A percentile compares a stretch with the other conserved stretches of the same genome.
phyloP scores from a whole-genome alignment of 2,888 invertebrate species.

The Agrochola lota region DNA sequence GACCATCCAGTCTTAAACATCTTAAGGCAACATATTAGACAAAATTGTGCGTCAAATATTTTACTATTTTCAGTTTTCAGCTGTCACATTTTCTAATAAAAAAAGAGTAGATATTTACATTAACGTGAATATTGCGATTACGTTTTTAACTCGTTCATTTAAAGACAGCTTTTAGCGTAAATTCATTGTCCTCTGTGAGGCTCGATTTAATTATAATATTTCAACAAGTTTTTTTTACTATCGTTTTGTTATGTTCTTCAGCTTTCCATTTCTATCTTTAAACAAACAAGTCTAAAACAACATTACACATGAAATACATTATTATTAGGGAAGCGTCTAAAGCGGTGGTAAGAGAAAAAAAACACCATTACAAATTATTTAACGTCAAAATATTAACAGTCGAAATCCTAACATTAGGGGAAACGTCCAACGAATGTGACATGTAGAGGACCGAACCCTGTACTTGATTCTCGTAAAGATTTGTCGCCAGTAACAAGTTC shows the following conservation, averaged over 20 bases:
- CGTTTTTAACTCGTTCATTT: conserved; percentile 48
- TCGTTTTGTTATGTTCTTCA: neutral
- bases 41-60: conserved; percentile 79
- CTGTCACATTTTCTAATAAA: conserved; percentile 69
- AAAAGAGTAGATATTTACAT: conserved; percentile 71
- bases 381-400: conserved; percentile 75
- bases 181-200: neutral
- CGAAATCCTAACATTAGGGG: conserved; percentile 57
- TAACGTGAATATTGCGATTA: conserved; percentile 63
- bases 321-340: conserved; percentile 77
- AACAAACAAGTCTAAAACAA: conserved; percentile 57
- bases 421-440: conserved; percentile 46
- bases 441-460: neutral
- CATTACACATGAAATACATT: conserved; percentile 66
- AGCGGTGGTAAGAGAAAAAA: conserved; percentile 76
- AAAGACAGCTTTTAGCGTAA: conserved; percentile 14
- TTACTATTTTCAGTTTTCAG: conserved; percentile 83
- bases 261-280: conserved; percentile 8
- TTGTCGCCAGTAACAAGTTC: neutral
- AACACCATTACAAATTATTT: conserved; percentile 77
- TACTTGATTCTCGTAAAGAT: neutral
- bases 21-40: conserved; percentile 49
- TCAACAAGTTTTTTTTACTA: neutral
- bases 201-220: neutral
- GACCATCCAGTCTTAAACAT: conserved; percentile 57